These are phyloP conservation scores for Calcarius lapponicus DNA, from an alignment of 2,797 vertebrate genomes.

Conservation along the genomic window DNA sequence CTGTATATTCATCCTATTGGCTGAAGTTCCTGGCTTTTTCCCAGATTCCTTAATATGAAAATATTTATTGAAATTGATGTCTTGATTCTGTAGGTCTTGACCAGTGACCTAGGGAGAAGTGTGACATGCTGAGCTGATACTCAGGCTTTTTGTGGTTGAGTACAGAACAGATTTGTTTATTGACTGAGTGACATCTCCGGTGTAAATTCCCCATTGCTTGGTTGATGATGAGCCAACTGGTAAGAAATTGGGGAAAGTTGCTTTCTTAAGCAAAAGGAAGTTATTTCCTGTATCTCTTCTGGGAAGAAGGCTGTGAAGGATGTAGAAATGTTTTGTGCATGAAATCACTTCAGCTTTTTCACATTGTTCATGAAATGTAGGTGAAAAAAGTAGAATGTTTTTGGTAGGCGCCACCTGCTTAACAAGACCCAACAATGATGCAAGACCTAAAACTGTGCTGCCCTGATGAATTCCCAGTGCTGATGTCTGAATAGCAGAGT, in stretches of 20 bases:
- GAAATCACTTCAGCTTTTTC: neutral
- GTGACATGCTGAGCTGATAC: conserved; percentile 6
- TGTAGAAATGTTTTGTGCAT: neutral
- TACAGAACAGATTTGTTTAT: neutral
- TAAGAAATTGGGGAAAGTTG: neutral
- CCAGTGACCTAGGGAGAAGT: conserved; percentile 17
- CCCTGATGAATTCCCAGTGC: neutral
- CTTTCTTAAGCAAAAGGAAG: conserved; percentile 3
- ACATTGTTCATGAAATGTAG: neutral
- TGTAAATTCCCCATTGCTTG: neutral
- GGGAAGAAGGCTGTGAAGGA: neutral
- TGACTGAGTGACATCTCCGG: neutral
- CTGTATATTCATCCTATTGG: neutral
- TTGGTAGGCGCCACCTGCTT: neutral
- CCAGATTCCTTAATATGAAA: conserved; percentile 37
- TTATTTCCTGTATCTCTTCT: neutral
- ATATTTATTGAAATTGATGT: conserved; percentile 50
- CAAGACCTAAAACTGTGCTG: neutral
- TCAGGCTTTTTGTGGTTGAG: neutral
- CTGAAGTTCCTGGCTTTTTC: conserved; percentile 18
- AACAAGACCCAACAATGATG: neutral
- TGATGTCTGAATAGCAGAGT: neutral
- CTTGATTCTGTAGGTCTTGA: conserved; percentile 11
- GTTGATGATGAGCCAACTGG: neutral
- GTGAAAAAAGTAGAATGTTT: neutral